Base-by-base conservation (phyloP, 37 sponge, comb jelly and placozoan genomes). In the Cladorhizidae sp. region DNA sequence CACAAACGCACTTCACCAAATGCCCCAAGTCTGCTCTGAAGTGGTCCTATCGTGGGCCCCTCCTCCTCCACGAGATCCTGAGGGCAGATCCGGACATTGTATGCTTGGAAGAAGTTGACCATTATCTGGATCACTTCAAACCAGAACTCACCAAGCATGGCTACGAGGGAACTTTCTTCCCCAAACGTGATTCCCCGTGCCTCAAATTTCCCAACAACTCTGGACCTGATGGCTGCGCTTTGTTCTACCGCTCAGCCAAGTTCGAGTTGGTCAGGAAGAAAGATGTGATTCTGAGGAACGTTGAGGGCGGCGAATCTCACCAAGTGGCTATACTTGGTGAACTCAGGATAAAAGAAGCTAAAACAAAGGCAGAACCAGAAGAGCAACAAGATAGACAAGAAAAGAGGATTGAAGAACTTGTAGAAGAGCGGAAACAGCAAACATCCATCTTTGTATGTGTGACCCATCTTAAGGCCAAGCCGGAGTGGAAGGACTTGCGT, bases 201-300 rank as follows among this genome's bases (percentile, higher is more conserved):
- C 57, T 88, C 22, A 12, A 70, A 1, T 65, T 57, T n/a, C 32
- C 38, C 1, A 63, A 65, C 7, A 92, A 92, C 56, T 88, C 63
- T 77, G 93, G 93, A 29, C 89, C 93, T 20, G 90, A 88, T 76
- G 93, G 93, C 20, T 92, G 93, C 80, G 93, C 93, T 22, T 36
- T 92, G 74, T 92, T 92, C 41, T 92, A 78, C 39, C 75, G 58
- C 25, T 64, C 68, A 21, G 26, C 62, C 8, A 57, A 35, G 57
- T 78, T 91, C n/a, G 65, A 40, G 28, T 57, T 82, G 23, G 41
- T 78, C 26, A 73, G 65, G 25, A 83, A 83, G 49, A 76, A 68
- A 28, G 82, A 76, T 11, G 33, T 88, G 18, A n/a, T 49, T 2
- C 37, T 72, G 57, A 71, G 73, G 32, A 72, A 64, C 0, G 32